Percentiles rank a stretch among this genome's conserved stretches.
Evolutionary conservation across 2,113 vertebrate genomes (phyloP).

Genomic region (Pheucticus melanocephalus): DNA sequence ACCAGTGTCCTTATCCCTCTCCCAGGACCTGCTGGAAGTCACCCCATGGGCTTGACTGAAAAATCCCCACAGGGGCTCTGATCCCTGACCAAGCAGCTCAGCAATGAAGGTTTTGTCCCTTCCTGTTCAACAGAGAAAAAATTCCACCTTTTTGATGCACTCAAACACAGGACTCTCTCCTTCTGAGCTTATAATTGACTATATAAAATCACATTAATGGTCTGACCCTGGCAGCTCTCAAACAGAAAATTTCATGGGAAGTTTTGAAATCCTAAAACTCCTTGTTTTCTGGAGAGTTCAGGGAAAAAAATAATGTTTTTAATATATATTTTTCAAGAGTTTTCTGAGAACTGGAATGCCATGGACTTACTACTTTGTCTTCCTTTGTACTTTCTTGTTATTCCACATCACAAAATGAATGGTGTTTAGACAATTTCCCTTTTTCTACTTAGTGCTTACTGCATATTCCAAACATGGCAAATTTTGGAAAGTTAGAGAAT

Average conservation of each 20-base stretch:
- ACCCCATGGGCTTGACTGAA: background rate
- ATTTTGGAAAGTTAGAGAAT: background rate
- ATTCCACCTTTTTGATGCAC: background rate
- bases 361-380: background rate
- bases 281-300: background rate
- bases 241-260: background rate
- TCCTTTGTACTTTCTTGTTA: background rate
- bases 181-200: background rate
- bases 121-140: background rate
- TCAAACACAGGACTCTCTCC: background rate
- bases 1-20: background rate
- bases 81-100: background rate
- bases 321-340: background rate
- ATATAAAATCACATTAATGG: background rate
- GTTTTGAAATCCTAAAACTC: background rate
- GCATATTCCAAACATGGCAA: background rate
- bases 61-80: background rate
- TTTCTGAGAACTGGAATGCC: background rate
- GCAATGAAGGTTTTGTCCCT: background rate
- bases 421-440: background rate
- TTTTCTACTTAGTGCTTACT: background rate
- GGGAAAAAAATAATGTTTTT: rapidly evolving
- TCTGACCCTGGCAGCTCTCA: background rate
- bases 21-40: background rate
- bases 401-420: background rate